Percentiles rank a stretch among this genome's conserved stretches.
phyloP scores from a whole-genome alignment of 2,888 invertebrate genomes.

The Caenorhabditis wallacei region DNA sequence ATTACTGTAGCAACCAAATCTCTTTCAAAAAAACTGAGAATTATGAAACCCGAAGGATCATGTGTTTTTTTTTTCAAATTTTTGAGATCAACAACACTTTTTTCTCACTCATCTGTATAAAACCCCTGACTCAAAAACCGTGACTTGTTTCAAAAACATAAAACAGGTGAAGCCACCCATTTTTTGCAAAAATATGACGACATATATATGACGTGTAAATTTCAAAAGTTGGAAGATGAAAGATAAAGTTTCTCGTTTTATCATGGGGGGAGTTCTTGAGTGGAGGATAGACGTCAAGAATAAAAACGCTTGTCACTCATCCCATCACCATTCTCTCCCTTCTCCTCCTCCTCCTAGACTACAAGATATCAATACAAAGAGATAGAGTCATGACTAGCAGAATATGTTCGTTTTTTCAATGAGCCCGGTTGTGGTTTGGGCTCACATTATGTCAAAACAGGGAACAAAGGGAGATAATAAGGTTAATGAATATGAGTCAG shows the following conservation, averaged over 20 bases:
- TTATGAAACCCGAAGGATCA: too few relatives aligned
- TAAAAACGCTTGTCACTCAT: slow-evolving; percentile 14
- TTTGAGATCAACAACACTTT: too few relatives aligned
- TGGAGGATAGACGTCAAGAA: background rate
- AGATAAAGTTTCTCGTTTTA: slow-evolving; percentile 6
- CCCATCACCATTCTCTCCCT: background rate
- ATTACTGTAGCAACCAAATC: too few relatives aligned
- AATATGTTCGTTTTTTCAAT: background rate
- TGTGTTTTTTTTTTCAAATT: too few relatives aligned
- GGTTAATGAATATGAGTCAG: too few relatives aligned
- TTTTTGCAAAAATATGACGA: too few relatives aligned
- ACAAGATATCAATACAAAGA: background rate
- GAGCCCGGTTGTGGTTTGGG: background rate
- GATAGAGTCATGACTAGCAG: background rate
- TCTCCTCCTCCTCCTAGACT: background rate
- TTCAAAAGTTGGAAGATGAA: slow-evolving; percentile 20
- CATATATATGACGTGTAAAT: background rate
- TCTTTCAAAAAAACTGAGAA: too few relatives aligned
- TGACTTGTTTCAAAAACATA: too few relatives aligned
- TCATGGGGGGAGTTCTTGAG: background rate
- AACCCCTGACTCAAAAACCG: too few relatives aligned
- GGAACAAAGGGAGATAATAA: too few relatives aligned
- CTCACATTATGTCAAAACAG: background rate
- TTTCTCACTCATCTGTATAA: too few relatives aligned
- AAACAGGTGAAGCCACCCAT: too few relatives aligned